phyloP scores from a whole-genome alignment of 2,797 vertebrate species.

The Peromyscus melanophrys region DNA sequence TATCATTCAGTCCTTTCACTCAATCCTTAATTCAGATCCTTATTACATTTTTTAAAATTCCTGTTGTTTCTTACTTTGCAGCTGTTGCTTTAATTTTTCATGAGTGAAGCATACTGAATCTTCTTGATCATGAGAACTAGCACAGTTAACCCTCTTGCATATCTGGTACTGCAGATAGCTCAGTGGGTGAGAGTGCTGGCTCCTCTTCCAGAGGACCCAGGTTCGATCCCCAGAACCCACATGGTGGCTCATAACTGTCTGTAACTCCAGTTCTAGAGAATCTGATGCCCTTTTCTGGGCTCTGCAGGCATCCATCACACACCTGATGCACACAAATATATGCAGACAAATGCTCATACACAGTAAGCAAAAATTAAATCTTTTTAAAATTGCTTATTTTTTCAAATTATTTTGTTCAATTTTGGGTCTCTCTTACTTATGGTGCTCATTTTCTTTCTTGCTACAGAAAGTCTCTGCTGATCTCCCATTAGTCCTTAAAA shows the following conservation, averaged over 20 bases:
- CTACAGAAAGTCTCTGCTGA: background rate
- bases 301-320: background rate
- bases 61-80: background rate
- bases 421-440: background rate
- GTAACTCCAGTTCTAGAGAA: background rate
- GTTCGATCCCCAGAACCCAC: too few species aligned
- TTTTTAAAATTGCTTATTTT: background rate
- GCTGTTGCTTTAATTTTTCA: background rate
- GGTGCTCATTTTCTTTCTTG: slow-evolving; percentile 27
- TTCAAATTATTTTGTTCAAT: background rate
- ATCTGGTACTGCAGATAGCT: background rate
- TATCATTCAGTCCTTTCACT: background rate
- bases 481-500: slow-evolving; percentile 4
- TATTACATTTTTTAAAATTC: background rate
- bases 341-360: background rate
- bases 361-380: background rate
- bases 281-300: background rate
- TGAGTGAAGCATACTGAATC: background rate
- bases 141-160: background rate
- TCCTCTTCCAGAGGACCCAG: background rate
- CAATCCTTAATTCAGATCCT: background rate
- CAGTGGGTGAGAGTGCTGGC: too few species aligned
- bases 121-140: background rate
- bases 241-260: background rate
- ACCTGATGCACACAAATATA: background rate